These are phyloP conservation scores for Phylloscopus collybita DNA, from an alignment of 2,797 vertebrate species.

Conservation along the genomic window DNA sequence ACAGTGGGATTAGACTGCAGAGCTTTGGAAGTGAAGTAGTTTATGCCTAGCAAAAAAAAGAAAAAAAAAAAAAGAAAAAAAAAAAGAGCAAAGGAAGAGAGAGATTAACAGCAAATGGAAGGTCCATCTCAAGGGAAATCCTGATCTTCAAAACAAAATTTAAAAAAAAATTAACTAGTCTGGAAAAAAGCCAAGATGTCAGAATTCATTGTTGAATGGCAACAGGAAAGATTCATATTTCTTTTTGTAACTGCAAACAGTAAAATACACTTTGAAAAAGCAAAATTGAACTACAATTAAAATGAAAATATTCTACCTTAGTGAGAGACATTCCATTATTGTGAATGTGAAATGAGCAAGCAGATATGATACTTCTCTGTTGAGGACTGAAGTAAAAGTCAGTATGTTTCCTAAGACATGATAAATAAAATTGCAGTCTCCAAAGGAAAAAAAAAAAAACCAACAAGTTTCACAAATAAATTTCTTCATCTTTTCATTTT, in stretches of 20 bases:
- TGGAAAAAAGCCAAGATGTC: background rate
- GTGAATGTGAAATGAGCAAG: background rate
- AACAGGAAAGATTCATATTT: background rate
- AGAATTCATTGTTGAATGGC: background rate
- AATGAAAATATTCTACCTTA: background rate
- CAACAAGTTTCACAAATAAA: background rate
- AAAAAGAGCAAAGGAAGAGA: background rate
- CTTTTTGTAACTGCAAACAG: background rate
- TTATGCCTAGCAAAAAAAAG: background rate
- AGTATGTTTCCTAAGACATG: background rate
- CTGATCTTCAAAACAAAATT: background rate
- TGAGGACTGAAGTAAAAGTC: background rate
- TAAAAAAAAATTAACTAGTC: background rate
- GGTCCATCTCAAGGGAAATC: background rate
- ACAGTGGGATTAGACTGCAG: background rate
- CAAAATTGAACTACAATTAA: background rate
- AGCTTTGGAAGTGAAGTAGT: background rate
- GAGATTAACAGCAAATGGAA: background rate
- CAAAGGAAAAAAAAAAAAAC: background rate
- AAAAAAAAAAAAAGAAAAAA: background rate
- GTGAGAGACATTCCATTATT: background rate
- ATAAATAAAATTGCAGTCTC: background rate
- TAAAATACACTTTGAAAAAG: background rate
- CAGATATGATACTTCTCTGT: background rate
- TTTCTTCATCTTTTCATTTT: background rate